Percentiles rank a stretch among this genome's conserved stretches.
Conservation (phyloP, 2,113 vertebrate species). For the Rhabdornis inornatus region DNA sequence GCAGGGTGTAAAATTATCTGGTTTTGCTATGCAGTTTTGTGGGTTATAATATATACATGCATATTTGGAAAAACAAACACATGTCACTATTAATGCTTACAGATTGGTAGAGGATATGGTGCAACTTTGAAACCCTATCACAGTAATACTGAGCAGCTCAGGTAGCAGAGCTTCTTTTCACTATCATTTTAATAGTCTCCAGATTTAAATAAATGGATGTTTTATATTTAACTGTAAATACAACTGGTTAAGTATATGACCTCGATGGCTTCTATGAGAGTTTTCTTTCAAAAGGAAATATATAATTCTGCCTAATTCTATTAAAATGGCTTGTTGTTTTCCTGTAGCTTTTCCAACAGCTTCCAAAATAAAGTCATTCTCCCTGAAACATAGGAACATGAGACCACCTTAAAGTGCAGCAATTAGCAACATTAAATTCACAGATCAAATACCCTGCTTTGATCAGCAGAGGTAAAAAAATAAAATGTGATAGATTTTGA, state of each 20-base stretch:
- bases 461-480: not conserved
- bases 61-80: not conserved
- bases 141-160: not conserved
- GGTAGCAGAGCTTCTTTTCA: not conserved
- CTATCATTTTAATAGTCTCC: not conserved
- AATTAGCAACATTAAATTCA: not conserved
- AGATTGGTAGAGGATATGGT: not conserved
- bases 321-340: not conserved
- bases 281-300: not conserved
- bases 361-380: not conserved
- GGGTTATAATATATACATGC: accelerated
- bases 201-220: not conserved
- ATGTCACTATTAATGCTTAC: not conserved
- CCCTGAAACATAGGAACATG: not conserved
- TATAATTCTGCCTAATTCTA: not conserved
- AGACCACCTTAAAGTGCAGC: not conserved
- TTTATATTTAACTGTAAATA: not conserved
- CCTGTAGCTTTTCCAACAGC: not conserved
- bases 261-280: not conserved
- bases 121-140: not conserved
- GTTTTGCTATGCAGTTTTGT: not conserved
- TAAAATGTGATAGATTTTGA: not conserved
- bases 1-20: not conserved
- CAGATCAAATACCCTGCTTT: not conserved
- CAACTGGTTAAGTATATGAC: not conserved